A percentile compares a stretch with the other conserved stretches of the same genome.
Conservation (phyloP, 2,797 vertebrate genomes). For the Eidolon dupreanum region DNA sequence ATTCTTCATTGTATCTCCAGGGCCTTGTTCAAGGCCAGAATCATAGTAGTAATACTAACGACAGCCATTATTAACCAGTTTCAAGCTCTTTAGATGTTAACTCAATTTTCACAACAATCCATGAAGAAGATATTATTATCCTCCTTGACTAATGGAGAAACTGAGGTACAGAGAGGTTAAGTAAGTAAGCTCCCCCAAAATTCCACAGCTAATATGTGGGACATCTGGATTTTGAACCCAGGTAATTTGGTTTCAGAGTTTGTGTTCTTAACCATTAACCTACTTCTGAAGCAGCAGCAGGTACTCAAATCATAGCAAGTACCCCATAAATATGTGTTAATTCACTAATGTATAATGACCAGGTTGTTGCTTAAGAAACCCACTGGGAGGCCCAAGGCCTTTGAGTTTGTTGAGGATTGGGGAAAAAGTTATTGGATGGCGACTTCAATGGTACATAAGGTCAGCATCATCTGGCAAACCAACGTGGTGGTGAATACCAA, state of each 20-base stretch:
- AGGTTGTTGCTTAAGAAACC: neutral
- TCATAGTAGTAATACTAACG: neutral
- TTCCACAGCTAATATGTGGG: neutral
- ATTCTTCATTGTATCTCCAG: neutral
- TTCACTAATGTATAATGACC: neutral
- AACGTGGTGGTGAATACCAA: neutral
- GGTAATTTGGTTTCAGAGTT: neutral
- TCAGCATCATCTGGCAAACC: neutral
- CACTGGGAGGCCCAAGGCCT: neutral
- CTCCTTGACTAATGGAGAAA: neutral
- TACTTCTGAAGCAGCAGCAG: neutral
- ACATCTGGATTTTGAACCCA: neutral
- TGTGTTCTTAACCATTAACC: neutral
- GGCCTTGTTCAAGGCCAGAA: neutral
- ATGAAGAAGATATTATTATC: neutral
- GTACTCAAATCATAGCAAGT: neutral
- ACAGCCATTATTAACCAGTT: neutral
- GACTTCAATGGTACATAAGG: neutral
- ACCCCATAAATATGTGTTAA: conserved; percentile 32
- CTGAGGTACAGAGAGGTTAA: neutral
- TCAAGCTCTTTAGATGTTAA: neutral
- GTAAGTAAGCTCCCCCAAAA: neutral
- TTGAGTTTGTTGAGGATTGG: neutral
- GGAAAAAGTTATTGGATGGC: neutral
- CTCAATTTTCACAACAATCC: neutral